Conservation (phyloP, 2,888 invertebrate species). For the Drosophila buzzatii region DNA sequence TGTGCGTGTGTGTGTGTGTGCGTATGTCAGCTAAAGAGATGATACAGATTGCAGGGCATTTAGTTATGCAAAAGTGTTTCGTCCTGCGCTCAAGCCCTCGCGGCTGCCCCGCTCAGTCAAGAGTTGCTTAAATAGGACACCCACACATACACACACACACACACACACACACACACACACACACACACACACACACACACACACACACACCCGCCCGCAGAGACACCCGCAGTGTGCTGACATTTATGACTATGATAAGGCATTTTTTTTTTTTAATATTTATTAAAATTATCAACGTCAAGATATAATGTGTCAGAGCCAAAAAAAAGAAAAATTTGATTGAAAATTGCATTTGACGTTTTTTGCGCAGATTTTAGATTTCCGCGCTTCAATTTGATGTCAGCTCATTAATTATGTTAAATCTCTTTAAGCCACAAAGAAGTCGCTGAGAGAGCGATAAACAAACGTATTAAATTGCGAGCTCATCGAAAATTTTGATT, state of each 20-base stretch:
- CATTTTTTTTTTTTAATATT: constrained; percentile 15
- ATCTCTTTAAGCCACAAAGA: not conserved
- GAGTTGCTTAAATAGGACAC: constrained; percentile 63
- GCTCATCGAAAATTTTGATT: too few relatives aligned
- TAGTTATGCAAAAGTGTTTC: constrained; percentile 64
- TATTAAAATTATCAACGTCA: constrained; percentile 36
- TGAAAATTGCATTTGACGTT: constrained; percentile 21
- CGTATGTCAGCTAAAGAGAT: constrained; percentile 28
- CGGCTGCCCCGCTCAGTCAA: constrained; percentile 21
- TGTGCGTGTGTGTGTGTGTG: constrained; percentile 14
- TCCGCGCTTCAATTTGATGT: not conserved
- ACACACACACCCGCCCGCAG: not conserved
- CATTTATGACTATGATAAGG: constrained; percentile 64
- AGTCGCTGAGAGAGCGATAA: not conserved
- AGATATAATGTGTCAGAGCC: constrained; percentile 22
- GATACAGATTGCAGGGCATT: constrained; percentile 63
- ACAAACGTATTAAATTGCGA: not conserved
- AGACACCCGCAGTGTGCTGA: constrained; percentile 40
- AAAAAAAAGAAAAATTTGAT: constrained; percentile 1
- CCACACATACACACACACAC: constrained; percentile 7
- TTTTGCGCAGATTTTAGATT: constrained; percentile 6
- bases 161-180: constrained; percentile 4
- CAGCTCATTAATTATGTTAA: constrained; percentile 13
- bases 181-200: constrained; percentile 9
- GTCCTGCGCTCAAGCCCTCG: constrained; percentile 17